phyloP scores from a whole-genome alignment of 1,140 invertebrate genomes.

The Magallana gigas region DNA sequence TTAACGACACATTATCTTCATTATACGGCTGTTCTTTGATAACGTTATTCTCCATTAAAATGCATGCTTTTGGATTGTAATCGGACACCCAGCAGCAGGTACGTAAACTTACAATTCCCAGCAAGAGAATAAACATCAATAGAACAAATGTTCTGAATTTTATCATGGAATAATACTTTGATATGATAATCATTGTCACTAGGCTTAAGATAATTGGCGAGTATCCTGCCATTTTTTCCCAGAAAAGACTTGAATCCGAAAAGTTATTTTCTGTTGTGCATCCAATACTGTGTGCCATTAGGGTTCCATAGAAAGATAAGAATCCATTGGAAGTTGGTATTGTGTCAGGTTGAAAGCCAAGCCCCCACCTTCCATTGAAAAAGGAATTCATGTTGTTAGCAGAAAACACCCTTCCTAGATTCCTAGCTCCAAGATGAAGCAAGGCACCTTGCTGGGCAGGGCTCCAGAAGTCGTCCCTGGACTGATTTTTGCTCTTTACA shows the following conservation, averaged over 20 bases:
- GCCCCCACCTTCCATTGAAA: conserved; percentile 45
- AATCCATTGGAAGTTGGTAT: conserved; percentile 49
- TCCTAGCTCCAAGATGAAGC: neutral
- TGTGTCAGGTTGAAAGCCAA: conserved; percentile 11
- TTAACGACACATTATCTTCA: conserved; percentile 38
- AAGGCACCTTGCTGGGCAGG: conserved; percentile 49
- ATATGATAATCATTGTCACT: conserved; percentile 35
- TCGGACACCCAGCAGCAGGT: conserved; percentile 47
- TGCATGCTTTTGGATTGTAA: conserved; percentile 45
- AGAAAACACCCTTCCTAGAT: conserved; percentile 29
- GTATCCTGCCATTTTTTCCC: neutral
- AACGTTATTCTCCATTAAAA: conserved; percentile 48
- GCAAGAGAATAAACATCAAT: neutral
- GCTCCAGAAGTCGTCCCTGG: conserved; percentile 53
- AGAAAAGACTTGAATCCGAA: conserved; percentile 47
- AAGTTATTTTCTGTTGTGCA: conserved; percentile 40
- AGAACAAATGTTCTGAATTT: conserved; percentile 36
- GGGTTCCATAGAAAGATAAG: conserved; percentile 51
- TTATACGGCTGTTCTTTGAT: conserved; percentile 48
- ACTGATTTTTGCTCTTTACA: conserved; percentile 35
- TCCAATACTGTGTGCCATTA: conserved; percentile 39
- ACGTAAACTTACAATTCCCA: conserved; percentile 6
- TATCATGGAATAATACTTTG: conserved; percentile 41
- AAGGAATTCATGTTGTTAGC: conserved; percentile 19
- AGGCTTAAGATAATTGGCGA: conserved; percentile 33